Percentiles rank a stretch among this genome's conserved stretches.
These are phyloP conservation scores for Fragum sueziense DNA, from an alignment of 2,888 invertebrate genomes.

Conservation along the genomic window DNA sequence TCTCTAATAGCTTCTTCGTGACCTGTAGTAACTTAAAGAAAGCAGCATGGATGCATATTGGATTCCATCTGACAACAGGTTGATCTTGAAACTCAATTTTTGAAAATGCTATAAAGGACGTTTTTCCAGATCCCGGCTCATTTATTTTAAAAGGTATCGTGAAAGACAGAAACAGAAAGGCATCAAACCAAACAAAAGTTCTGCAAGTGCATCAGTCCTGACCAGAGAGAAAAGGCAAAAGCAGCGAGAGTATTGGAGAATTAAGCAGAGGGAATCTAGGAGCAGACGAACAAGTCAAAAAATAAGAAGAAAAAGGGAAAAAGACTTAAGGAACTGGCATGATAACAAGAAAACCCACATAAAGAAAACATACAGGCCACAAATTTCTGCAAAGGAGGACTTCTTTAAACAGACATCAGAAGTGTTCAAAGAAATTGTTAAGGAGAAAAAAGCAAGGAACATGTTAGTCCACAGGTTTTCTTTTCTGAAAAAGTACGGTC, in stretches of 20 bases:
- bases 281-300: neutral
- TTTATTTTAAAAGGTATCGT: neutral
- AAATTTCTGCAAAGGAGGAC: neutral
- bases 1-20: too few relatives aligned
- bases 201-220: neutral
- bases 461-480: conserved; percentile 9
- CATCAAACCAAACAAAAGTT: neutral
- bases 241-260: neutral
- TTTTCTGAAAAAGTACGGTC: conserved; percentile 1
- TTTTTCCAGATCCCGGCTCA: too few relatives aligned
- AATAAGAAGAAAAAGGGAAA: conserved; percentile 3
- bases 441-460: conserved; percentile 5
- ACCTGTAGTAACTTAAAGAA: too few relatives aligned
- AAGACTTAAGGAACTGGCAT: neutral
- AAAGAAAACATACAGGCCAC: neutral
- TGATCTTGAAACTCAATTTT: too few relatives aligned
- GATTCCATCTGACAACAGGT: too few relatives aligned
- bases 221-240: conserved; percentile 1
- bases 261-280: conserved; percentile 9
- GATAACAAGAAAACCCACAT: neutral
- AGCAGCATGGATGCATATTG: too few relatives aligned
- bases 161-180: conserved; percentile 8
- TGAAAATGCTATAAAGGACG: too few relatives aligned
- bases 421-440: conserved; percentile 8
- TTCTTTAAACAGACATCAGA: neutral